phyloP scores from a whole-genome alignment of 2,888 invertebrate genomes.

The Trichopoda pennipes region DNA sequence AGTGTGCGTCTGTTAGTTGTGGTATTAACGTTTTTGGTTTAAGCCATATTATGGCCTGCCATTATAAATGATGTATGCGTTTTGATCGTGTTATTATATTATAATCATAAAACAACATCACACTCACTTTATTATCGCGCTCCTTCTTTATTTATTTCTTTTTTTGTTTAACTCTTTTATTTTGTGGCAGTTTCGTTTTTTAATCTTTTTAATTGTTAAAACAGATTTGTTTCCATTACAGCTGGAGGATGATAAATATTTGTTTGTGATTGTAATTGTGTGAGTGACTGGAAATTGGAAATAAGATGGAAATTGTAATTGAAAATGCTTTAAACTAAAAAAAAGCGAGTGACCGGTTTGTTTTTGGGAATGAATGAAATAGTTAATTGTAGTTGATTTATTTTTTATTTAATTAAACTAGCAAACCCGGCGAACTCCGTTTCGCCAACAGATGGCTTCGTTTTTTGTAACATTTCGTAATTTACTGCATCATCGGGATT shows the following conservation, averaged over 20 bases:
- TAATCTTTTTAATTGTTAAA: constrained; percentile 59
- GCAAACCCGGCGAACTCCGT: no score
- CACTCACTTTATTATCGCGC: constrained; percentile 66
- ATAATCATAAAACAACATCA: constrained; percentile 66
- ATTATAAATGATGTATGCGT: constrained; percentile 66
- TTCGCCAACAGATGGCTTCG: no score
- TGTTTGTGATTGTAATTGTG: constrained; percentile 39
- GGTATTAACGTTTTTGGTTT: constrained; percentile 58
- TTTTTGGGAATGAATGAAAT: no score
- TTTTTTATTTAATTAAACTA: no score
- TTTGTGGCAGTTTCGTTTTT: constrained; percentile 27
- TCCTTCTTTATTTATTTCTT: constrained; percentile 35
- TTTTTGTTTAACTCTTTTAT: neutral
- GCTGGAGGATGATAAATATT: constrained; percentile 48
- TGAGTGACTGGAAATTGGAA: no score
- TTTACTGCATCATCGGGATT: no score
- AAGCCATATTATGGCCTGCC: constrained; percentile 48
- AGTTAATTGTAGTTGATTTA: no score
- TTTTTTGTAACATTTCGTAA: no score
- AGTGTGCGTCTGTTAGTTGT: constrained; percentile 35
- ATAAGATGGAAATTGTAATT: constrained; percentile 46
- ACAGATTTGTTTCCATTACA: constrained; percentile 60
- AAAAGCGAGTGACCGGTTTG: constrained; percentile 10
- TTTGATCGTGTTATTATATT: constrained; percentile 64
- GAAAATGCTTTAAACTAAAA: constrained; percentile 28